A percentile compares a stretch with the other conserved stretches of the same genome.
phyloP scores from a whole-genome alignment of 2,888 invertebrate genomes.

The Tetragonisca angustula region DNA sequence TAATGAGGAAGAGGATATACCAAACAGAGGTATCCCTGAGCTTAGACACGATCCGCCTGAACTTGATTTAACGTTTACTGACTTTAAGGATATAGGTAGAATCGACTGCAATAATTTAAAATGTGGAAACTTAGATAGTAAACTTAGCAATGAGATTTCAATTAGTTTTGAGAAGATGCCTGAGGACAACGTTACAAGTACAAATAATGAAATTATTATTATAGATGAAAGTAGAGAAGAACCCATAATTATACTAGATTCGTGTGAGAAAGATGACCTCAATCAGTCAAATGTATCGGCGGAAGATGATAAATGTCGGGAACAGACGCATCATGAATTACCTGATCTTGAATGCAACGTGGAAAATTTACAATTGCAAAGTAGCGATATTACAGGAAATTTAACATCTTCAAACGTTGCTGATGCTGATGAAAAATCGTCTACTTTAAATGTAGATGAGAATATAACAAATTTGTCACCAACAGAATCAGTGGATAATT shows the following conservation, averaged over 20 bases:
- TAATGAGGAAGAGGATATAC: conserved; percentile 32
- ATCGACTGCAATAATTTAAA: conserved; percentile 72
- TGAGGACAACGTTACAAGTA: conserved; percentile 26
- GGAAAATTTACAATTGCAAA: conserved; percentile 27
- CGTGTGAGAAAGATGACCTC: background rate
- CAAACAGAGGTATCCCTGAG: conserved; percentile 69
- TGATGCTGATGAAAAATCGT: conserved; percentile 5
- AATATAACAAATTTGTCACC: background rate
- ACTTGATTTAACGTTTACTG: conserved; percentile 74
- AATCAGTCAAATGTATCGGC: background rate
- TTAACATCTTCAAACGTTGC: background rate
- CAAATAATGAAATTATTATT: conserved; percentile 35
- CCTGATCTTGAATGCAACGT: conserved; percentile 20
- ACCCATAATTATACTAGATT: conserved; percentile 16
- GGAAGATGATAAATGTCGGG: background rate
- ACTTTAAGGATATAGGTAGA: conserved; percentile 79
- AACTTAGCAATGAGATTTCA: conserved; percentile 5
- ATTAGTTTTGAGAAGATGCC: conserved; percentile 11
- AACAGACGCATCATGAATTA: conserved; percentile 5
- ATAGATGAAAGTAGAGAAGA: conserved; percentile 20
- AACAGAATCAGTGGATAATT: background rate
- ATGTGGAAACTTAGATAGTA: conserved; percentile 20
- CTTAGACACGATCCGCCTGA: conserved; percentile 77
- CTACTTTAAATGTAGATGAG: background rate
- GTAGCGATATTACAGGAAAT: conserved; percentile 4